phyloP scores from a whole-genome alignment of 2,113 vertebrate species.

The Chascanopsetta lugubris region DNA sequence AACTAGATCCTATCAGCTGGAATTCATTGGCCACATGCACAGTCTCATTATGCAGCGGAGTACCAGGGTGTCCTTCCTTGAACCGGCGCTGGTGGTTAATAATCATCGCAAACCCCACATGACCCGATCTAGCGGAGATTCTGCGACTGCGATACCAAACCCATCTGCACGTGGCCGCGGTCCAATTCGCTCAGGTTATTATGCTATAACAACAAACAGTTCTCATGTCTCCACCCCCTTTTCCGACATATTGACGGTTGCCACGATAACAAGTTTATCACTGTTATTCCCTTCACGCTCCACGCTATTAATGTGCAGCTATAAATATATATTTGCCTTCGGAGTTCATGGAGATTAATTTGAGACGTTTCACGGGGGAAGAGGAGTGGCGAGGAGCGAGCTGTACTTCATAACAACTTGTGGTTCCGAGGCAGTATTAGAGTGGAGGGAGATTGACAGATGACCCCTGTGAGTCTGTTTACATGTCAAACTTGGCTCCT shows the following conservation, averaged over 20 bases:
- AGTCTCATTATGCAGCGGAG: too few species aligned
- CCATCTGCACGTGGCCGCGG: background rate
- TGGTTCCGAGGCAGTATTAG: slow-evolving; percentile 48
- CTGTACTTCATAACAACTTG: slow-evolving; percentile 36
- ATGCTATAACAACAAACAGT: background rate
- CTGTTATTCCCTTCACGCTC: background rate
- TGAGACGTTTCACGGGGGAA: background rate
- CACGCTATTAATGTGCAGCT: background rate
- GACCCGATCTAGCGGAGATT: background rate
- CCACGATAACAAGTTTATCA: background rate
- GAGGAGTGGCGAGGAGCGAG: slow-evolving; percentile 34
- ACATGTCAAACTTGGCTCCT: slow-evolving; percentile 47
- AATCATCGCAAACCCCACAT: background rate
- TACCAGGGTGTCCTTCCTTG: background rate
- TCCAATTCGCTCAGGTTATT: background rate
- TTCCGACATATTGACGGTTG: background rate
- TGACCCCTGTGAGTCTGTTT: slow-evolving; percentile 45
- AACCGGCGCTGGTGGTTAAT: background rate
- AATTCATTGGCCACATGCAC: background rate
- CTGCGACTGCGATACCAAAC: background rate
- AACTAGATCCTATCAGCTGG: background rate
- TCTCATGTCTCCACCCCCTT: background rate
- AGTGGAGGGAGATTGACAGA: slow-evolving; percentile 67
- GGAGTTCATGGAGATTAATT: background rate
- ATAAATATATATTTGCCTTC: background rate